These are phyloP conservation scores for Phrynocephalus forsythii DNA, from an alignment of 2,797 vertebrate genomes.

Conservation along the genomic window DNA sequence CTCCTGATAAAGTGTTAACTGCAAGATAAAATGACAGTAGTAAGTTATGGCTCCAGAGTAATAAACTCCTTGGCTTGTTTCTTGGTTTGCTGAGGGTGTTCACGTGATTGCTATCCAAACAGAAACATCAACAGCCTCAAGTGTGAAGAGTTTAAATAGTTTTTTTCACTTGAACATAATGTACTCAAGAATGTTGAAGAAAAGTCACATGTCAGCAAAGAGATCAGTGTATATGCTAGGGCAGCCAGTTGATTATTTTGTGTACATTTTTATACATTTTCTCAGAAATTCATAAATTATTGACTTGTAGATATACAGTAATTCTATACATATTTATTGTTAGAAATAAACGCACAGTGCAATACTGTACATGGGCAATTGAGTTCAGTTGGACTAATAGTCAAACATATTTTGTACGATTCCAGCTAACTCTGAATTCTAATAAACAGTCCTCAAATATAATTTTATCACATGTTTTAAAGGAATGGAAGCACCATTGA, in stretches of 20 bases:
- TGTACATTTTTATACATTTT: background rate
- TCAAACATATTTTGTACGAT: background rate
- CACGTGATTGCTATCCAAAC: slow-evolving; percentile 23
- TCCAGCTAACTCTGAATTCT: background rate
- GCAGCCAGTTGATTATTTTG: slow-evolving; percentile 6
- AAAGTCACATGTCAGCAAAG: background rate
- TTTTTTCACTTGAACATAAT: slow-evolving; percentile 1
- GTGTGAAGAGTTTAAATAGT: background rate
- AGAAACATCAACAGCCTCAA: slow-evolving; percentile 25
- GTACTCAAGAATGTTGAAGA: slow-evolving; percentile 13
- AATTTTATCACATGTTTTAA: background rate
- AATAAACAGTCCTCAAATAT: background rate
- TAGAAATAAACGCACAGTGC: background rate
- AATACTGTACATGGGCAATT: background rate
- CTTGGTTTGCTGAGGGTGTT: slow-evolving; percentile 29
- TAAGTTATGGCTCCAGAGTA: background rate
- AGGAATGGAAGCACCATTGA: background rate
- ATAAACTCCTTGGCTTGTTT: slow-evolving; percentile 19
- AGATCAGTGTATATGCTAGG: background rate
- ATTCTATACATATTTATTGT: background rate
- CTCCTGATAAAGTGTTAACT: background rate
- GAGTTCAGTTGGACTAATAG: background rate
- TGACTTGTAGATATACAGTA: background rate
- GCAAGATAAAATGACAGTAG: background rate
- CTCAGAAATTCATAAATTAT: background rate